Conservation (phyloP, 1,140 invertebrate genomes). For the Cheumatopsyche charites region DNA sequence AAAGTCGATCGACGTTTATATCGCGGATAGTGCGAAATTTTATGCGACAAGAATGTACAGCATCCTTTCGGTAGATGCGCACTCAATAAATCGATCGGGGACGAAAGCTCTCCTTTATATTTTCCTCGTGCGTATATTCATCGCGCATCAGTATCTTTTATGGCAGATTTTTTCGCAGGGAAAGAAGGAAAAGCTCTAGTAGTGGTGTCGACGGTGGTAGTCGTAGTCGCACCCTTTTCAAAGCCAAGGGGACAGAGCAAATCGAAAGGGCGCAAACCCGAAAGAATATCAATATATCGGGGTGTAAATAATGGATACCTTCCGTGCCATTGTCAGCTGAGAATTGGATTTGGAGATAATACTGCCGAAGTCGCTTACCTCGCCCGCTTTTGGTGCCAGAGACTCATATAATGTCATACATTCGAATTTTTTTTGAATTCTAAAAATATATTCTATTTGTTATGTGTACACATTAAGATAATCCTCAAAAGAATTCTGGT, state of each 20-base stretch:
- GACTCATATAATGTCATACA: conserved; percentile 25
- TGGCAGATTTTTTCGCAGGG: conserved; percentile 32
- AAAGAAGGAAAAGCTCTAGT: conserved; percentile 34
- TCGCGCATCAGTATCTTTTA: conserved; percentile 37
- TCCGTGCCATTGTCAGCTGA: conserved; percentile 48
- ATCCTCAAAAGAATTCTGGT: no score
- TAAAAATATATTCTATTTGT: no score
- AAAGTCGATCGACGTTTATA: no score
- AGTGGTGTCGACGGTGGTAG: no score
- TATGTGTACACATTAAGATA: no score
- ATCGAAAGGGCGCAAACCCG: conserved; percentile 47
- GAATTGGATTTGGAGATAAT: conserved; percentile 50
- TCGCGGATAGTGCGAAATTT: no score
- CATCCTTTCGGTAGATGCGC: neutral
- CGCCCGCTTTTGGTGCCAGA: conserved; percentile 34
- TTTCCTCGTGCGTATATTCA: conserved; percentile 27
- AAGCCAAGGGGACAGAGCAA: conserved; percentile 47
- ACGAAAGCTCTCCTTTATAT: conserved; percentile 20
- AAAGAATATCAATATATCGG: conserved; percentile 50
- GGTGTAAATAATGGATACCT: conserved; percentile 50
- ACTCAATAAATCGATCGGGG: conserved; percentile 22
- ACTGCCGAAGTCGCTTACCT: conserved; percentile 45
- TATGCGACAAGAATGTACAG: neutral
- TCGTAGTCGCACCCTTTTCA: conserved; percentile 47
- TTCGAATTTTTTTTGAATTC: no score